Conservation (phyloP, 2,797 vertebrate species). For the Alauda arvensis region DNA sequence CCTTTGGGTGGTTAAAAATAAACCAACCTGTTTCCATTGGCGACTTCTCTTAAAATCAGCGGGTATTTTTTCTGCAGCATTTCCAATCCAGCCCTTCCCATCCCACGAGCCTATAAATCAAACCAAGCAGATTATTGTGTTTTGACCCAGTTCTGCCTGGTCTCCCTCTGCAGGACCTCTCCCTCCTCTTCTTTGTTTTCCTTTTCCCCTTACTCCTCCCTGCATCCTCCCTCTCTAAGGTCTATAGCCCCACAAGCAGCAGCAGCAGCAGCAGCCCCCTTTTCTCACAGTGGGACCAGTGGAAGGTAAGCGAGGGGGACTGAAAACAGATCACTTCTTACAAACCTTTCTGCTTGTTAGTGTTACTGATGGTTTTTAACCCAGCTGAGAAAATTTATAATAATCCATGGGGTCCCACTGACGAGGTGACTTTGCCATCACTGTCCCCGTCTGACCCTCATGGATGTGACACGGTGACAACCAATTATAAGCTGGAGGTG, state of each 20-base stretch:
- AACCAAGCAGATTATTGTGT: not conserved
- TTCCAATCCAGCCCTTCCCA: not conserved
- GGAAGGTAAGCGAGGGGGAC: not conserved
- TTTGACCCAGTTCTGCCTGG: slow-evolving; percentile 7
- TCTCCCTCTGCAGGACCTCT: not conserved
- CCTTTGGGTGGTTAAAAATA: not conserved
- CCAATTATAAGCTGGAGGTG: not conserved
- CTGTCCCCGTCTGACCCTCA: not conserved
- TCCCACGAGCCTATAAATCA: not conserved
- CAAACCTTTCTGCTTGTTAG: not conserved
- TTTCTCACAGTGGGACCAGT: not conserved
- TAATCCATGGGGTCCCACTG: not conserved
- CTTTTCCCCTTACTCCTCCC: not conserved
- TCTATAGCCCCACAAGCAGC: not conserved
- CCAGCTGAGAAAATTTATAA: not conserved
- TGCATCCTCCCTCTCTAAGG: not conserved
- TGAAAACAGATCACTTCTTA: not conserved
- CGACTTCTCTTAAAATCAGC: not conserved
- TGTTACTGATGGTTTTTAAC: not conserved
- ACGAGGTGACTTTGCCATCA: not conserved
- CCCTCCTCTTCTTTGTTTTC: not conserved
- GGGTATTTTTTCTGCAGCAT: not conserved
- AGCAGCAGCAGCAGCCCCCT: not conserved
- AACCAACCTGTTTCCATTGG: not conserved
- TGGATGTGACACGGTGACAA: not conserved